Evolutionary conservation across 2,113 vertebrate species (phyloP), one percentile per base, ranked within the genome.

Genomic region (Tupaia tana): DNA sequence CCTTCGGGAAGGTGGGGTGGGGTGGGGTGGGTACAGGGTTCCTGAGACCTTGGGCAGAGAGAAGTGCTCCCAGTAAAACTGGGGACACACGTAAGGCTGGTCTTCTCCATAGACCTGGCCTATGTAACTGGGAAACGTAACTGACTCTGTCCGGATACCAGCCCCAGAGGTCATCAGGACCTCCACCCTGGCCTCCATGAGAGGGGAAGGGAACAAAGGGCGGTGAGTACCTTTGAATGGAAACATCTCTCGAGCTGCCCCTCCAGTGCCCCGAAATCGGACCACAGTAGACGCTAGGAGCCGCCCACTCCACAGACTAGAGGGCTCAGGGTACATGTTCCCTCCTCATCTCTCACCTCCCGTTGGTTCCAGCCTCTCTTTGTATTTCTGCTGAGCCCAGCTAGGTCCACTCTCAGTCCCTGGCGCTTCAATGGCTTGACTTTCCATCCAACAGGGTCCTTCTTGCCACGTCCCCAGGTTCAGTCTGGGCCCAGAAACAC

Each of bases 201-300:
- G 31, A 86, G 0, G 82, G 66, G 29, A 77, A 63, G 34, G 77
- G 74, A 82, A 22, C 13, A 15, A 66, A 67, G 52, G 78, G 43
- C 1, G 1, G 11, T 13, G 59, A 61, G 34, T 59, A 9, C 69
- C 7, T 64, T 58, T 6, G 73, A 82, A 95, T 61, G 86, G 81
- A 89, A 82, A 90, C 89, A 61, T n/a, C 20, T 83, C 61, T 22
- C 75, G 22, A 73, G 94, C 91, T 87, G 89, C 84, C 96, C 80
- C 93, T 83, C 93, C 79, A 66, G 75, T 34, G 78, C 61, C 79
- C 59, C 0, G 0, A 64, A 64, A 14, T 11, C 7, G 1, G 12
- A 18, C 29, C 70, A 16, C 2, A 29, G n/a, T 27, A 19, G 2
- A 43, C 0, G 9, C 84, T 10, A 88, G 86, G 90, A 56, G 29